phyloP scores from a whole-genome alignment of 2,797 vertebrate genomes.

The Podarcis lilfordi region DNA sequence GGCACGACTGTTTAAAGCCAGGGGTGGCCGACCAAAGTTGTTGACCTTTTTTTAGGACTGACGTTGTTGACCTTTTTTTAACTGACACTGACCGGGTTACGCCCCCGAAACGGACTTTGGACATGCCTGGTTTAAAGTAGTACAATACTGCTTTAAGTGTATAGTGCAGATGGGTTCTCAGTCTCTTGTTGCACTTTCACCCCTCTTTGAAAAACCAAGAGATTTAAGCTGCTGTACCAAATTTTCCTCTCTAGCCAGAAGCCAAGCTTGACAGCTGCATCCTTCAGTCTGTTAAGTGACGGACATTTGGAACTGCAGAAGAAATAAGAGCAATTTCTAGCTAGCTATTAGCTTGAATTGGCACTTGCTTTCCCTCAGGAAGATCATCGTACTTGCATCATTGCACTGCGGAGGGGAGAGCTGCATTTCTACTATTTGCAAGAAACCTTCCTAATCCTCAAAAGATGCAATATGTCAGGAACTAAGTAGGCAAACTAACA shows the following conservation, averaged over 20 bases:
- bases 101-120: too few species aligned
- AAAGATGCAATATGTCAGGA: not conserved
- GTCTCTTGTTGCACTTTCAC: not conserved
- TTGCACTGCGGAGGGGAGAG: not conserved
- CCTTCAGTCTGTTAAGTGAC: not conserved
- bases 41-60: too few species aligned
- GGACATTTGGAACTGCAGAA: fast-evolving
- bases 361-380: too few species aligned
- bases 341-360: not conserved
- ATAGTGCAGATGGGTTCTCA: too few species aligned
- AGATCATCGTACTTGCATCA: not conserved
- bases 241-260: not conserved
- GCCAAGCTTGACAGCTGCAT: fast-evolving
- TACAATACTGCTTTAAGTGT: too few species aligned
- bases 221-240: not conserved
- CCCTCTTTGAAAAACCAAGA: not conserved
- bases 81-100: too few species aligned
- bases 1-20: too few species aligned
- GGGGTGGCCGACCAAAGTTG: too few species aligned
- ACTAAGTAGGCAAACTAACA: not conserved
- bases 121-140: too few species aligned
- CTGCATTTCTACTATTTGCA: not conserved
- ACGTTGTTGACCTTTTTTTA: too few species aligned
- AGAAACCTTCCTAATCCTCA: not conserved
- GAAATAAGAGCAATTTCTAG: not conserved